These are phyloP conservation scores for Gryon sp. DNA, from an alignment of 1,140 invertebrate genomes.

Conservation along the genomic window DNA sequence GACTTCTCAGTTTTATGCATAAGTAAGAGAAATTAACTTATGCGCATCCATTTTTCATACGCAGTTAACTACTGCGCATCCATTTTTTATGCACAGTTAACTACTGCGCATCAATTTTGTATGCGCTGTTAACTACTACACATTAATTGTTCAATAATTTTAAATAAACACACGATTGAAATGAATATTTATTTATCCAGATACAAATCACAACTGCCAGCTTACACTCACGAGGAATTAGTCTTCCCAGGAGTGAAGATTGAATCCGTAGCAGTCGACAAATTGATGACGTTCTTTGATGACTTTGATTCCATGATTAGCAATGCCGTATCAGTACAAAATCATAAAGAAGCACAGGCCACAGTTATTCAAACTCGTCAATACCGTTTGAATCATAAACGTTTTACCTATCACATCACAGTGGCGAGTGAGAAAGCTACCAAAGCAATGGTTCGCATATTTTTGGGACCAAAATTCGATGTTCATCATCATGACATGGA, in stretches of 20 bases:
- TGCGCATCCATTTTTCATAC: too few species aligned
- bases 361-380: slow-evolving; percentile 75
- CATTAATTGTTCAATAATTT: too few species aligned
- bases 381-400: slow-evolving; percentile 82
- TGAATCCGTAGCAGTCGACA: slow-evolving; percentile 82
- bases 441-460: slow-evolving; percentile 76
- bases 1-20: slow-evolving; percentile 76
- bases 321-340: slow-evolving; percentile 75
- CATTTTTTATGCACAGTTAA: too few species aligned
- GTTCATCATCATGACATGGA: slow-evolving; percentile 69
- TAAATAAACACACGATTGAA: too few species aligned
- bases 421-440: slow-evolving; percentile 77
- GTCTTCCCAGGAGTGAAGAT: slow-evolving; percentile 81
- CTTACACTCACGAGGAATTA: slow-evolving; percentile 79
- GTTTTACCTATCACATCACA: slow-evolving; percentile 81
- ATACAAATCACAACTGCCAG: slow-evolving; percentile 70
- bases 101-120: too few species aligned
- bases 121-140: too few species aligned
- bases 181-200: slow-evolving; percentile 44
- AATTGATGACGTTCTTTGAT: slow-evolving; percentile 80
- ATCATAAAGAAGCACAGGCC: slow-evolving; percentile 62
- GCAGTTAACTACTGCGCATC: too few species aligned
- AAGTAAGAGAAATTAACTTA: too few species aligned
- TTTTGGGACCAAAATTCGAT: slow-evolving; percentile 73
- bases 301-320: slow-evolving; percentile 72